Conservation (phyloP, 2,113 vertebrate species). For the Lipotes vexillifer region DNA sequence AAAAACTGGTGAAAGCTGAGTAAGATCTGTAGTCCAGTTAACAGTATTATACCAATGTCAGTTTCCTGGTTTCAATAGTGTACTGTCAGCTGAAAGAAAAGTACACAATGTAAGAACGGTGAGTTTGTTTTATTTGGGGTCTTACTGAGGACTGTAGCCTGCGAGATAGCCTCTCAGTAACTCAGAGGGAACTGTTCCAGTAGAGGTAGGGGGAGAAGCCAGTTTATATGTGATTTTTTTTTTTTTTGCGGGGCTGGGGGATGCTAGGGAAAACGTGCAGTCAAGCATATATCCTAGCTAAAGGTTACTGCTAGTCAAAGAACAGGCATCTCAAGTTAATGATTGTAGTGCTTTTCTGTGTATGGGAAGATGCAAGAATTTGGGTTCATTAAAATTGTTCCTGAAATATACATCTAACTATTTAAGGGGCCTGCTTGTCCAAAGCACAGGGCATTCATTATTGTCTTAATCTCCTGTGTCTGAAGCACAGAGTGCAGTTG, state of each 20-base stretch:
- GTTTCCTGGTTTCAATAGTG: not conserved
- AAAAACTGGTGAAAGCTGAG: not conserved
- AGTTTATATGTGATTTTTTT: not conserved
- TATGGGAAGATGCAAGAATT: not conserved
- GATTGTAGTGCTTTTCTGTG: not conserved
- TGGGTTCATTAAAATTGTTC: not conserved
- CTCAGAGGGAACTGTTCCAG: not conserved
- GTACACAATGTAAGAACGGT: not conserved
- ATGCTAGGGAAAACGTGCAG: not conserved
- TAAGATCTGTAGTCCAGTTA: not conserved
- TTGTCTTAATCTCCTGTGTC: not conserved
- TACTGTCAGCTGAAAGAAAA: not conserved
- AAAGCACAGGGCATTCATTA: not conserved
- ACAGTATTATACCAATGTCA: not conserved
- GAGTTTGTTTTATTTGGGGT: not conserved
- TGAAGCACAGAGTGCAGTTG: not conserved
- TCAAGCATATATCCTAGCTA: rapidly evolving
- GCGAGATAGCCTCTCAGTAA: not conserved
- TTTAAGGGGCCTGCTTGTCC: not conserved
- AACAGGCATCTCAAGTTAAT: not conserved
- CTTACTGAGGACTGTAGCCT: not conserved
- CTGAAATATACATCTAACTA: not conserved
- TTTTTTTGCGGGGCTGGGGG: rapidly evolving
- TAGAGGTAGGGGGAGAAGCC: not conserved
- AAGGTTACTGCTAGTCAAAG: not conserved